These are phyloP conservation scores for Oxyscelio sp. DNA, from an alignment of 2,888 invertebrate species.

Conservation along the genomic window DNA sequence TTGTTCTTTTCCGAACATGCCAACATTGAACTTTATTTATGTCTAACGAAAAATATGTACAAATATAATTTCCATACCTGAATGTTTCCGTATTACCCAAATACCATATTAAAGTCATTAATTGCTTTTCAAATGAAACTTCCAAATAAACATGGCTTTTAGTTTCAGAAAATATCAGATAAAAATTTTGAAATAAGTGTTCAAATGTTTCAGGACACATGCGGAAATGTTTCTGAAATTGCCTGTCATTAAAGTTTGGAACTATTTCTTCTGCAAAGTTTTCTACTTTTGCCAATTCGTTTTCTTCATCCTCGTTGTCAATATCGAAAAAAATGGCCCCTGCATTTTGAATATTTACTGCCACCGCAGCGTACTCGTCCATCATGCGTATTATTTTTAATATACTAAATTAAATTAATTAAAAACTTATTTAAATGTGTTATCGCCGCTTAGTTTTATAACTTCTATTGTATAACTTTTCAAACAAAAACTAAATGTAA, in stretches of 20 bases:
- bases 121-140: slow-evolving; percentile 12
- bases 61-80: not conserved
- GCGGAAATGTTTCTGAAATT: slow-evolving; percentile 23
- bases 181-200: slow-evolving; percentile 17
- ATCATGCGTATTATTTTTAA: too few species aligned
- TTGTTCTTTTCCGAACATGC: too few species aligned
- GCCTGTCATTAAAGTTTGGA: slow-evolving; percentile 8
- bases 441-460: too few species aligned
- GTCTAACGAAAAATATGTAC: too few species aligned
- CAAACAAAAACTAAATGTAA: too few species aligned
- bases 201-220: slow-evolving; percentile 13
- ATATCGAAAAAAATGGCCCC: slow-evolving; percentile 17
- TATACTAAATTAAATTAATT: too few species aligned
- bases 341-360: too few species aligned
- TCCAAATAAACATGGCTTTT: not conserved
- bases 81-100: slow-evolving; percentile 14
- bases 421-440: too few species aligned
- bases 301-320: slow-evolving; percentile 6
- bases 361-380: too few species aligned
- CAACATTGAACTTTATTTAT: too few species aligned
- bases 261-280: slow-evolving; percentile 22
- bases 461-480: too few species aligned
- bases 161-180: not conserved
- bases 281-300: slow-evolving; percentile 11
- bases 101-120: slow-evolving; percentile 12